Conservation (phyloP, 1,140 invertebrate species). For the Anthonomus grandis region DNA sequence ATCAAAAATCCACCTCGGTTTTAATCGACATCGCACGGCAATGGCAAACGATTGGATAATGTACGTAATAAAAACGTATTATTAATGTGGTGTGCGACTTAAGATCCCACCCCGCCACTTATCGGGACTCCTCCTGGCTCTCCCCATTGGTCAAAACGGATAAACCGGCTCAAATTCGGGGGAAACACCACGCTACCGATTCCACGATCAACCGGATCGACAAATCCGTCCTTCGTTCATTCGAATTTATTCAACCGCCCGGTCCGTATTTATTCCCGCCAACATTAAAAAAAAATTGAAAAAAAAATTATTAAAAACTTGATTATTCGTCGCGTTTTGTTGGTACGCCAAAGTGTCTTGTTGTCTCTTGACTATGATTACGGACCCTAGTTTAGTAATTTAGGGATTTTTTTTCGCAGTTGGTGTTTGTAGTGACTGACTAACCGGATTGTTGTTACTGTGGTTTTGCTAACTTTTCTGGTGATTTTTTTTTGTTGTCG, state of each 20-base stretch:
- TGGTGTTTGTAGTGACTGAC: neutral
- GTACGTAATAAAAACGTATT: conserved; percentile 46
- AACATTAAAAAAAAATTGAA: too few species aligned
- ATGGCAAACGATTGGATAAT: conserved; percentile 45
- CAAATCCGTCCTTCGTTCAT: neutral
- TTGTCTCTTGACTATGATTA: too few species aligned
- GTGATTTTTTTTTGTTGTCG: conserved; percentile 11
- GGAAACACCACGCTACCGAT: conserved; percentile 14
- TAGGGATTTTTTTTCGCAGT: neutral
- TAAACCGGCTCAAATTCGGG: conserved; percentile 3
- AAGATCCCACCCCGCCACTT: conserved; percentile 40
- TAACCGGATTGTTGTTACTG: neutral
- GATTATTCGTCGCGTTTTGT: too few species aligned
- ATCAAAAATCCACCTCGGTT: conserved; percentile 26
- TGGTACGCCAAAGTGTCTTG: too few species aligned
- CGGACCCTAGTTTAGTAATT: too few species aligned
- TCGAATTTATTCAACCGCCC: too few species aligned
- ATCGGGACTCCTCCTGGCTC: conserved; percentile 41
- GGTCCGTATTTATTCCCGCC: too few species aligned
- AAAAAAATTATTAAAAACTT: too few species aligned
- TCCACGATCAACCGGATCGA: neutral
- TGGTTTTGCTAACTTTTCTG: neutral
- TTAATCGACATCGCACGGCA: conserved; percentile 38
- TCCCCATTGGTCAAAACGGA: conserved; percentile 29
- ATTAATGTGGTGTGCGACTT: conserved; percentile 39